Evolutionary conservation across 2,888 invertebrate genomes (phyloP), one percentile per base, ranked within the genome.

Genomic region (Abscondita cerata): DNA sequence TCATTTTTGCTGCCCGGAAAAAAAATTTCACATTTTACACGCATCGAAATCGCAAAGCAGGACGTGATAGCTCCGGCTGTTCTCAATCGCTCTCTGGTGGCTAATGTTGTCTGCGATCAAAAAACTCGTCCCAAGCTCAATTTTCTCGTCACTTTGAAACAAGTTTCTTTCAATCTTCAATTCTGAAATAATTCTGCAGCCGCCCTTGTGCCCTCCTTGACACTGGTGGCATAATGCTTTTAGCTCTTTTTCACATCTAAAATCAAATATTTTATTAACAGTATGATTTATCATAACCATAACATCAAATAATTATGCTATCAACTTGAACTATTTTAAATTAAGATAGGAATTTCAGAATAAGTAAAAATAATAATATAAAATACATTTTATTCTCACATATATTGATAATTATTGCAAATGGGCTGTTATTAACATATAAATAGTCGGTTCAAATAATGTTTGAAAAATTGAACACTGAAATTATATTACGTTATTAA

Each of bases 111-210:
- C 70, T 70, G 68, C 74, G 73, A 75, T 75, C 75, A 75, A 73
- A n/a, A 75, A 75, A 74, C 73, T 74, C 72, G 73, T 74, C 72
- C 71, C 72, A 66, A 65, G 73, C 74, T 71, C 74, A 73, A 75
- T 75, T 73, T 73, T 73, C 72, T 72, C 73, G 71, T 72, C 73
- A 74, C 73, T 74, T 73, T 71, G 71, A 72, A 74, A 75, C 74
- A 74, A 74, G 73, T 75, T 74, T 74, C 73, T 75, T 75, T 74
- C 74, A 75, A 74, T 75, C 72, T 72, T 67, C 72, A 71, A 73
- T 71, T 73, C 69, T 67, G 68, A 70, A 72, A 72, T 72, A 68
- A 73, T 71, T 72, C 67, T 68, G 59, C 55, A 50, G 53, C 50
- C 47, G 46, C 50, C 59, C 40, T 15, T 40, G 63, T 67, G 66